phyloP scores from a whole-genome alignment of 2,113 vertebrate genomes.

The Atlantisia rogersi region DNA sequence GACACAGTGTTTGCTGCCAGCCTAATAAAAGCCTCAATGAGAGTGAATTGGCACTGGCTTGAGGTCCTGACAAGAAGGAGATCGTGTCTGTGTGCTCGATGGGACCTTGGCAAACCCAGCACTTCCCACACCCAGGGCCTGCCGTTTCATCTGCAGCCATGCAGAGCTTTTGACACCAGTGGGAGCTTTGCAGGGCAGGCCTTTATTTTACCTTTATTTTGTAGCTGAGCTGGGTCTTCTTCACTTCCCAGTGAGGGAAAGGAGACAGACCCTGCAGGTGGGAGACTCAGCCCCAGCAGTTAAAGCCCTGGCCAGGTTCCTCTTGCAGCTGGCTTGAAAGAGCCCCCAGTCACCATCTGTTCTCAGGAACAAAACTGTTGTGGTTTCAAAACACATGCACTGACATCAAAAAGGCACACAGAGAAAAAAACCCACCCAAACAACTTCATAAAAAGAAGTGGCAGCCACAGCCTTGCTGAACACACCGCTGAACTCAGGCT shows the following conservation, averaged over 20 bases:
- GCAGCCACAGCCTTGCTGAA: background rate
- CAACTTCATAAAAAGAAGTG: background rate
- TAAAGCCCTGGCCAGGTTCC: background rate
- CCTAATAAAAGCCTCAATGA: background rate
- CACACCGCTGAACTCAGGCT: background rate
- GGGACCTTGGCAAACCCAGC: background rate
- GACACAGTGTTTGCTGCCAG: background rate
- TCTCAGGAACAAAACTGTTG: slow-evolving; percentile 19
- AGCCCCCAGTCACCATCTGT: slow-evolving; percentile 11
- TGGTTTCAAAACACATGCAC: slow-evolving; percentile 11
- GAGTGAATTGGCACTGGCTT: background rate
- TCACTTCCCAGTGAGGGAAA: background rate
- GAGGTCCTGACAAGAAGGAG: background rate
- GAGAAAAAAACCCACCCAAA: background rate
- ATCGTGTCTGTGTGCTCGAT: background rate
- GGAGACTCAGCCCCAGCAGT: background rate
- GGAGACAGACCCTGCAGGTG: background rate
- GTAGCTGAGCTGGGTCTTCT: background rate
- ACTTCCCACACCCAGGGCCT: background rate
- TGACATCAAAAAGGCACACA: background rate
- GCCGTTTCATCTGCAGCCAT: background rate
- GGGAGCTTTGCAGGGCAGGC: background rate
- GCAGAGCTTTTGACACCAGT: background rate
- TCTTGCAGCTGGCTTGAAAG: slow-evolving; percentile 21
- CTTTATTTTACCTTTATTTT: background rate